Base-by-base conservation (phyloP, 2,888 invertebrate species). In the Dicroscelio sp. region DNA sequence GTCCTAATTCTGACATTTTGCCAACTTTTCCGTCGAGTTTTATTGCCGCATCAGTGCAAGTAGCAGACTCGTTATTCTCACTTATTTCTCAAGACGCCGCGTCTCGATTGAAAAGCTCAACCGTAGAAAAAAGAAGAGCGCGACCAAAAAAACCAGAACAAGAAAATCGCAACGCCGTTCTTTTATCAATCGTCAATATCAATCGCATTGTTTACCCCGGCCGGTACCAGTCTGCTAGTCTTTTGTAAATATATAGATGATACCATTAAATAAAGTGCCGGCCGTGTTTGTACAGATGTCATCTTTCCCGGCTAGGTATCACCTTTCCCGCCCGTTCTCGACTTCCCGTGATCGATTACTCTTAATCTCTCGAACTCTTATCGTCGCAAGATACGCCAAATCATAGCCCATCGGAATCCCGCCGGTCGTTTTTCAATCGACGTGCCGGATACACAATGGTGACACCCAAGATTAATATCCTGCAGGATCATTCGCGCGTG, bases 391-490 rank as follows among this genome's bases (percentile, higher is more conserved):
- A 93, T 90, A 88, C 90, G 91, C 92, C 90, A 92, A 89, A 93
- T 92, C 93, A 93, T 93, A 93, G 89, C 84, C 84, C 86, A 84
- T 93, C 89, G 91, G 88, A 92, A 90, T 92, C 87, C 69, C 79
- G 78, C 25, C 87, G 83, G 48, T 92, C 92, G 92, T 93, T 93
- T 93, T 93, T 93, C 93, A 93, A 92, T 93, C 90, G 80, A 85
- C 89, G 69, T 75, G 86, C 86, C 85, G 69, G 90, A 86, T 90
- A 91, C 87, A 93, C 91, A 93, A 90, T 89, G 83, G 85, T 88
- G 90, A 90, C 92, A 88, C 86, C 88, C 75, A 96, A 96, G 96
- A 96, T 96, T 96, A 96, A 96, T 96, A 96, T 92, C 84, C 92
- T 92, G 95, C 93, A 94, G 93, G 95, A 95, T 94, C 94, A 95